Base-by-base conservation (phyloP, 2,113 vertebrate genomes). In the Parus major region DNA sequence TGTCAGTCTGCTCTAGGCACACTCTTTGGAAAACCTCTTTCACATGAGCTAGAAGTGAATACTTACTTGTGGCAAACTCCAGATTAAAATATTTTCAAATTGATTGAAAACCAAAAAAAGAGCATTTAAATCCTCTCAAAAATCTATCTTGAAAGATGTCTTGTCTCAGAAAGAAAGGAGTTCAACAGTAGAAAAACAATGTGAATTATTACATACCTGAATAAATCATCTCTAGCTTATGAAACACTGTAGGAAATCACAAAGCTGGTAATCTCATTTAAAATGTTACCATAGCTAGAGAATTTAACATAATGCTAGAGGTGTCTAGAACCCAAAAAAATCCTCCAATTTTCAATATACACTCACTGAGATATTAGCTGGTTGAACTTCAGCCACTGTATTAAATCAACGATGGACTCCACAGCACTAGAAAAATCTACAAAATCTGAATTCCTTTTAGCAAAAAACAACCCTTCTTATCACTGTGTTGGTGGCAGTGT, bases 1-100 rank as follows among this genome's bases (percentile, higher is more conserved):
- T 77, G 84, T 77, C 90, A 91, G 28, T n/a, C 78, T 94, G 82
- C 94, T 95, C 36, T 29, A 94, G 93, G 96, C 86, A 76, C 5
- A 5, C 12, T 77, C 64, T 56, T 25, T 56, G 65, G 63, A 86
- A 70, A 44, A 33, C 50, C 33, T 91, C 46, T 14, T 55, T 81
- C 69, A 82, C 33, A 22, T 31, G 55, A 42, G 31, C 49, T 63
- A 52, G 36, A 46, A 90, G 41, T 52, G 71, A 84, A 25, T 64
- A 75, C 90, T 83, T 84, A 86, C 57, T 82, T 63, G 66, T 7
- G 52, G 47, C 6, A 4, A 77, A 42, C 19, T 80, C 73, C 35
- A 44, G 23, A n/a, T 85, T 35, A 42, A 71, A 82, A 76, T 81
- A 39, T 77, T 93, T 79, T 44, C 39, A 46, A 36, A 44, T 31